These are phyloP conservation scores for Microcaecilia unicolor DNA, from an alignment of 2,797 vertebrate genomes.

Conservation along the genomic window DNA sequence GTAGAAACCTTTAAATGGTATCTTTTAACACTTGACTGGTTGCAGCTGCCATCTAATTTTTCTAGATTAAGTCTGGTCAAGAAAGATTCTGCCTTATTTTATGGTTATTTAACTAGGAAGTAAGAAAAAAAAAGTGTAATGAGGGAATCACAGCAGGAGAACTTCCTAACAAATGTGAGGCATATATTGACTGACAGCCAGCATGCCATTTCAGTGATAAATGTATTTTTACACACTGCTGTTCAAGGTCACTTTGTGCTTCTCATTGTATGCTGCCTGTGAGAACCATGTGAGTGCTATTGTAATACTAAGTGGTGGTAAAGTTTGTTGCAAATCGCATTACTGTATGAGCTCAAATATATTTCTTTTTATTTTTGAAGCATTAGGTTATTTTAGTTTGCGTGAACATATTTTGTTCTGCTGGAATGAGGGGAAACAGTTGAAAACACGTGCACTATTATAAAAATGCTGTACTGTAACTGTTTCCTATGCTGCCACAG, in stretches of 20 bases:
- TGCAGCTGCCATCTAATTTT: slow-evolving; percentile 51
- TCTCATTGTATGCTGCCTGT: slow-evolving; percentile 17
- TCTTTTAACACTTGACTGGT: slow-evolving; percentile 34
- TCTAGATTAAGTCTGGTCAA: slow-evolving; percentile 41
- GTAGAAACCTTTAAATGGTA: slow-evolving; percentile 8
- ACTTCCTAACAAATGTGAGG: slow-evolving; percentile 44
- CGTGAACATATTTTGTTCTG: no score
- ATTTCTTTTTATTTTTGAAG: no score
- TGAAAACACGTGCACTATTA: no score
- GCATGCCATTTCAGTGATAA: slow-evolving; percentile 40
- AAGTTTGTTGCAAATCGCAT: background rate
- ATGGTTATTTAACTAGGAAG: slow-evolving; percentile 57
- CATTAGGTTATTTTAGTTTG: no score
- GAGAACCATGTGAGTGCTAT: slow-evolving; percentile 9
- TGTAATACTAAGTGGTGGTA: slow-evolving; percentile 7
- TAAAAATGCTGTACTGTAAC: no score
- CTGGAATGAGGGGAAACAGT: no score
- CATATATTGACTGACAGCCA: slow-evolving; percentile 46
- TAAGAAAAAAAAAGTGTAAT: slow-evolving; percentile 53
- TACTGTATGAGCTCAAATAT: no score
- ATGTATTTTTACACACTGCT: slow-evolving; percentile 43
- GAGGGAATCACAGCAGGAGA: slow-evolving; percentile 52
- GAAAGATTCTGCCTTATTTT: slow-evolving; percentile 51
- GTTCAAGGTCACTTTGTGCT: slow-evolving; percentile 43
- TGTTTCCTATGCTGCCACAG: no score